Percentiles rank a stretch among this genome's conserved stretches.
These are phyloP conservation scores for Amphipoea oculea DNA, from an alignment of 2,888 invertebrate genomes.

Conservation along the genomic window DNA sequence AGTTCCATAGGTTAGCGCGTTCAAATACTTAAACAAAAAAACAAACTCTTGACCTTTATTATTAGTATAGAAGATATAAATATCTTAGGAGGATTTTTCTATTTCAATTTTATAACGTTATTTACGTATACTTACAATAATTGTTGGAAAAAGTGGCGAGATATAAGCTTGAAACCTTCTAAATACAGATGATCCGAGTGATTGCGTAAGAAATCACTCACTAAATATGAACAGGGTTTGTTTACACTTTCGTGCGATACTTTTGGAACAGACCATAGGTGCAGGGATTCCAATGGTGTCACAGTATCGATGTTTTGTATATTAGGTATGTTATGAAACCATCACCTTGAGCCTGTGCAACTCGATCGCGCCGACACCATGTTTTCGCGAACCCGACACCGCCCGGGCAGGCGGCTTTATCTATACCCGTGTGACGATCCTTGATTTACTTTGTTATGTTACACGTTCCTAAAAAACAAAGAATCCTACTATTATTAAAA, in stretches of 20 bases:
- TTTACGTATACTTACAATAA: neutral
- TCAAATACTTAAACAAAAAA: no score
- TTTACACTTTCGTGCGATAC: neutral
- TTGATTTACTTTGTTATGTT: slow-evolving; percentile 51
- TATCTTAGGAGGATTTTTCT: neutral
- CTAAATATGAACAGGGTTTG: neutral
- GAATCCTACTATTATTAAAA: neutral
- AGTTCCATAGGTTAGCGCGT: no score
- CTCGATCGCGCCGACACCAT: slow-evolving; percentile 81
- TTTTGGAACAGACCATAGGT: slow-evolving; percentile 23
- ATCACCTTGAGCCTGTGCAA: slow-evolving; percentile 85
- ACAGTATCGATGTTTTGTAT: slow-evolving; percentile 60
- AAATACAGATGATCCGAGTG: neutral
- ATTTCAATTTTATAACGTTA: no score
- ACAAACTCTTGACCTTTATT: no score
- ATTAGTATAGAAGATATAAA: no score
- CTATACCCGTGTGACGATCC: slow-evolving; percentile 65
- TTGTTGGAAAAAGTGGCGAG: neutral
- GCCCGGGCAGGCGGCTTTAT: slow-evolving; percentile 29
- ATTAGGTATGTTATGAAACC: slow-evolving; percentile 73
- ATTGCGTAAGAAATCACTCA: no score
- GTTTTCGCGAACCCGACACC: slow-evolving; percentile 77
- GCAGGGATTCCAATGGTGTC: slow-evolving; percentile 78
- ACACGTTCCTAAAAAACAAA: slow-evolving; percentile 38
- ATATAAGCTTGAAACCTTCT: neutral